These are phyloP conservation scores for Noctua pronuba DNA, from an alignment of 2,888 invertebrate genomes.

Conservation along the genomic window DNA sequence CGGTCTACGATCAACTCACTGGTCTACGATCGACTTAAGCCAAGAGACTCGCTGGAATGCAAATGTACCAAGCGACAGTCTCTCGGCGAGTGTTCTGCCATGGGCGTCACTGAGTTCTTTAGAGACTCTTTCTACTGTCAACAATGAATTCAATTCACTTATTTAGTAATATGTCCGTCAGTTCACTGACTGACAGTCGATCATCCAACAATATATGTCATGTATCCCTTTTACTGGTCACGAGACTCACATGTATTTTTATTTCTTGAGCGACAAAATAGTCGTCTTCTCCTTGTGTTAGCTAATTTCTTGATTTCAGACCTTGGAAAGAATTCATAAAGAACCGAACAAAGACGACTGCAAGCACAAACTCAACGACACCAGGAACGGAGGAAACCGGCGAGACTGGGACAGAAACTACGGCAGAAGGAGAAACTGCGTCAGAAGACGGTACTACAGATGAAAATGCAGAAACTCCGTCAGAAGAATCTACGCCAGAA, in stretches of 20 bases:
- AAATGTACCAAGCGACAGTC: not conserved
- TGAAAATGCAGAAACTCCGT: too few species aligned
- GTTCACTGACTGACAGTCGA: not conserved
- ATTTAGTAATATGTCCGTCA: not conserved
- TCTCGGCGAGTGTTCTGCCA: not conserved
- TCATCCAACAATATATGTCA: not conserved
- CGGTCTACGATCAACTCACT: not conserved
- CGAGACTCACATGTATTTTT: not conserved
- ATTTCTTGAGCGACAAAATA: not conserved
- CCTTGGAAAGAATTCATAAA: constrained; percentile 6
- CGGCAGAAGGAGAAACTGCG: too few species aligned
- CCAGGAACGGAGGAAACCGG: too few species aligned
- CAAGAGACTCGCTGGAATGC: not conserved
- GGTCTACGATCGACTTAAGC: not conserved
- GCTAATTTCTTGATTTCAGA: not conserved
- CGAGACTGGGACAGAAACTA: too few species aligned
- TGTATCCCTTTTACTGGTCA: not conserved
- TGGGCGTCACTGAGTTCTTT: not conserved
- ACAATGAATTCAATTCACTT: not conserved
- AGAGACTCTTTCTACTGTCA: not conserved
- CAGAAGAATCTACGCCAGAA: too few species aligned
- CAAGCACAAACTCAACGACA: too few species aligned
- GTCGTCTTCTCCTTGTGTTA: not conserved
- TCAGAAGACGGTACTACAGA: too few species aligned
- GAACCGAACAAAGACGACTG: not conserved